Evolutionary conservation across 2,888 invertebrate genomes (phyloP).

Genomic region (Anaspis maculata): DNA sequence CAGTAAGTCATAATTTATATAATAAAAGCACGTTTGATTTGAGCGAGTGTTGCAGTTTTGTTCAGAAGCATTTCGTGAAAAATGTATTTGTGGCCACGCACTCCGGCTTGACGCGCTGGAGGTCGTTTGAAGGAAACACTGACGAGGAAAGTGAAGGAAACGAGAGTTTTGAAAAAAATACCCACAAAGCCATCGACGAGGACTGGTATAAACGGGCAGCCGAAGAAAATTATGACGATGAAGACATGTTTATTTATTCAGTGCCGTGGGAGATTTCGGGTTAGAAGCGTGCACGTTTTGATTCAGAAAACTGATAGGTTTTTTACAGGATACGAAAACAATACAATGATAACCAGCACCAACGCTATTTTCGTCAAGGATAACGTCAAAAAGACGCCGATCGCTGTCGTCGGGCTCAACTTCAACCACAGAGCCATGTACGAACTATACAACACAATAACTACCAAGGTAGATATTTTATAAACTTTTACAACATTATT

Average conservation of each 20-base stretch:
- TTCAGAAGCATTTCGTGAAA: conserved; percentile 22
- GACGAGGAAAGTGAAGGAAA: conserved; percentile 7
- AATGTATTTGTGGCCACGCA: conserved; percentile 78
- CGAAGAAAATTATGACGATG: conserved; percentile 67
- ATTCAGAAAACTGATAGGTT: too few species aligned
- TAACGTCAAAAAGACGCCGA: conserved; percentile 49
- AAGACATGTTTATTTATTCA: conserved; percentile 74
- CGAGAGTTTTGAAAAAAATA: conserved; percentile 15
- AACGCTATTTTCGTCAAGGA: conserved; percentile 65
- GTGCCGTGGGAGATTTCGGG: conserved; percentile 57
- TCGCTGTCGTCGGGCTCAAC: conserved; percentile 68
- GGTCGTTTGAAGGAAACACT: conserved; percentile 34
- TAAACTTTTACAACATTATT: too few species aligned
- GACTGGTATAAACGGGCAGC: conserved; percentile 84
- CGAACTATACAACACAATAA: conserved; percentile 69
- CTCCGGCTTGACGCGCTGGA: conserved; percentile 70
- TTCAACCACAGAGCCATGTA: conserved; percentile 71
- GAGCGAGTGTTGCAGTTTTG: conserved; percentile 10
- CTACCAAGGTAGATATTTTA: conserved; percentile 58
- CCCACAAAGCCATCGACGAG: conserved; percentile 66
- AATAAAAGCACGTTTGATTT: too few species aligned
- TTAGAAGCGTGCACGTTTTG: too few species aligned
- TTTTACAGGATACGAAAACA: conserved; percentile 42
- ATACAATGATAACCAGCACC: conserved; percentile 72
- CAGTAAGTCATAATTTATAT: too few species aligned